phyloP scores from a whole-genome alignment of 2,888 invertebrate species.

The Apotomis betuletana region DNA sequence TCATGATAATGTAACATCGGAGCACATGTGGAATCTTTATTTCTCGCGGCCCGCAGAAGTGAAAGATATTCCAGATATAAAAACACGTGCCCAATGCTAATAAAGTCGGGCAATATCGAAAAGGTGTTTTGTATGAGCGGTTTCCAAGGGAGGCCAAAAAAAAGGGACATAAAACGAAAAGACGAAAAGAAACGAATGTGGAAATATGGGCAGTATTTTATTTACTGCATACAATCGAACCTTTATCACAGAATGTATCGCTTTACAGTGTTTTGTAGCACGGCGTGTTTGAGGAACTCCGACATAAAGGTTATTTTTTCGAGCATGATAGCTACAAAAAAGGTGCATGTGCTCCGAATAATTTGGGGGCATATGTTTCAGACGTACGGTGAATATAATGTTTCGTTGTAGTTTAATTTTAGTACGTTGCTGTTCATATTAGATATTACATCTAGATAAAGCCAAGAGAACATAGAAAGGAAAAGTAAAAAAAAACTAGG shows the following conservation, averaged over 20 bases:
- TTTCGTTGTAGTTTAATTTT: not conserved
- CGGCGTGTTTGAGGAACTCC: slow-evolving; percentile 60
- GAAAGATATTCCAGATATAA: slow-evolving; percentile 78
- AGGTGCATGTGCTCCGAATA: slow-evolving; percentile 4
- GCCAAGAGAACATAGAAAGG: not conserved
- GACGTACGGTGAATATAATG: not conserved
- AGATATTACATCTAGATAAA: not conserved
- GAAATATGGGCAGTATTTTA: slow-evolving; percentile 83
- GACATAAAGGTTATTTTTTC: slow-evolving; percentile 36
- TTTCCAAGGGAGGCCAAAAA: slow-evolving; percentile 75
- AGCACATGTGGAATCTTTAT: slow-evolving; percentile 73
- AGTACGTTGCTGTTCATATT: not conserved
- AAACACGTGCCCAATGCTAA: slow-evolving; percentile 81
- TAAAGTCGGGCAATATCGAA: slow-evolving; percentile 80
- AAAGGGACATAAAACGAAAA: slow-evolving; percentile 78
- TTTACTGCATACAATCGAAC: slow-evolving; percentile 83
- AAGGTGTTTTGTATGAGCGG: slow-evolving; percentile 82
- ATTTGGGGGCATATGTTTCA: not conserved
- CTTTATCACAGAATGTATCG: slow-evolving; percentile 80
- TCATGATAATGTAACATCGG: slow-evolving; percentile 64
- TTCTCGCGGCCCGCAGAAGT: slow-evolving; percentile 69
- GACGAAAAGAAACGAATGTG: slow-evolving; percentile 79
- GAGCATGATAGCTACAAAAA: slow-evolving; percentile 12
- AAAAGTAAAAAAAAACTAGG: not conserved
- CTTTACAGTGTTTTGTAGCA: slow-evolving; percentile 73